Evolutionary conservation across 2,888 invertebrate genomes (phyloP), one percentile per base, ranked within the genome.

Genomic region (Chydorus sphaericus): DNA sequence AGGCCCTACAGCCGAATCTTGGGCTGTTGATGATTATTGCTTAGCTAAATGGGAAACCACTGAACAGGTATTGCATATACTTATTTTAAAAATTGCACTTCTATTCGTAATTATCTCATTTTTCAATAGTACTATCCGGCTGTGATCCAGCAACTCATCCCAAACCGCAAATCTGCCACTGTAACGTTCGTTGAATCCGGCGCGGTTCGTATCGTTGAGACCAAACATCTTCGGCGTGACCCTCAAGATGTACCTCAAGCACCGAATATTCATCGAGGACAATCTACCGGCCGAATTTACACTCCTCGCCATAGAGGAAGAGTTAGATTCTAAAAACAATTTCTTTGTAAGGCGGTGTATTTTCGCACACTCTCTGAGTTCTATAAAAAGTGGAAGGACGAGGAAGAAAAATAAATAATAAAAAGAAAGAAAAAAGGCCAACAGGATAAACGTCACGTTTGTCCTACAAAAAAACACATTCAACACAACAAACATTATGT

Each of bases 21-120:
- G 55, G 55, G 14, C 18, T 11, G 26, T 48, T 6, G 33, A 55
- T n/a, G 55, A 55, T 48, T 55, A 31, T 49, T 55, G 55, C 23
- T 36, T 55, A 26, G 55, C 55, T 26, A 36, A 33, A 33, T 49
- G 49, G 48, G 33, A 48, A 30, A 36, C 55, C 18, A 29, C 18
- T 18, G 48, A 48, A 28, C 39, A 54, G 39, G 54, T 54, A 54
- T 8, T 6, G 16, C 8, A 14, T 28, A 14, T 49, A 7, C 8
- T 31, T 51, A 16, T 31, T 5, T 2, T 18, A 31, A 16, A 16
- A 1, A 51, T 31, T 51, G 33, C 23, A 31, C 33, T n/a, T 31
- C 7, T 16, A 31, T 31, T 51, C 4, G 10, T 44, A 18, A 44
- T 4, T 18, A 14, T 36, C 1, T 36, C 36, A 14, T 2, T 36